Evolutionary conservation across 2,113 vertebrate genomes (phyloP), one percentile per base, ranked within the genome.

Genomic region (Argyrosomus japonicus): DNA sequence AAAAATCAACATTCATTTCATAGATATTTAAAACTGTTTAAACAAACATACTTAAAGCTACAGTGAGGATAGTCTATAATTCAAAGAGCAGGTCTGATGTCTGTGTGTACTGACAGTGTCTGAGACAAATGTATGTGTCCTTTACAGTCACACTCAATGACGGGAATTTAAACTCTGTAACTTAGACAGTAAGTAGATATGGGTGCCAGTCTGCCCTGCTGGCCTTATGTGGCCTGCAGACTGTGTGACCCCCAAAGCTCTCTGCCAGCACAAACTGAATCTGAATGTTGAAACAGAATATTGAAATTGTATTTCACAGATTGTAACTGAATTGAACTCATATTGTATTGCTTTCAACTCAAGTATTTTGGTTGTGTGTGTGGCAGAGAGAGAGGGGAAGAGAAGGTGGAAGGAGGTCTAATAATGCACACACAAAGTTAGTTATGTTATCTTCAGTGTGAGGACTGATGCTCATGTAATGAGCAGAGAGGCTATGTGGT

Each of bases 151-250:
- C 29, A 74, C 9, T 84, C 47, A 68, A 2, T 45, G 36, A 67
- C 70, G 62, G 48, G 83, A 85, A 85, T 74, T 6, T 77, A 62
- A 81, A 47, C 76, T 54, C 13, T 73, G 85, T 75, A 81, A 87
- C 62, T 69, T 62, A 77, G 25, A 29, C n/a, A 61, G 70, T 80
- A 87, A 84, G n/a, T 23, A 17, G 74, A 81, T 77, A 53, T 27
- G 64, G 8, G 50, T 70, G 47, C 48, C 23, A 48, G 58, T n/a
- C 25, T 47, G 6, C 53, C 32, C 74, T 54, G 47, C 58, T 23
- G 25, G 6, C 21, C 72, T 40, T n/a, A 70, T 70, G 57, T 51
- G 47, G 21, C 29, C 17, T 9, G 8, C n/a, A 56, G 5, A 19
- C 51, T 54, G 48, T 27, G 54, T 58, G 23, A 76, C 74, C 25